Evolutionary conservation across 2,888 invertebrate species (phyloP).

Genomic region (Stenolophus ochropezus): DNA sequence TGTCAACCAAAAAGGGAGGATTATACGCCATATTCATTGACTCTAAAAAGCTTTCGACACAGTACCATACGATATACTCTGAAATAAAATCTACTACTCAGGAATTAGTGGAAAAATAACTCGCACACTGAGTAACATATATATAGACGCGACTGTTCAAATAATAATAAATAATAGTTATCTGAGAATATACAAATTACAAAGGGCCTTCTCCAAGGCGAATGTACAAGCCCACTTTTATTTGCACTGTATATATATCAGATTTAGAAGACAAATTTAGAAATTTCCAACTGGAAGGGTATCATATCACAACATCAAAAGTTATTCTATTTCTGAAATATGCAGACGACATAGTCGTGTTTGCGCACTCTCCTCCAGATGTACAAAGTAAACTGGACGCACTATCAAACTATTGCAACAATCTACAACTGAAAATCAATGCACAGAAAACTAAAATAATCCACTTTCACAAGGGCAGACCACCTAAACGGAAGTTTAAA

Average conservation of each 20-base stretch:
- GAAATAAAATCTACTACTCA: not conserved
- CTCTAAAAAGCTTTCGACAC: not conserved
- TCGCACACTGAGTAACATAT: not conserved
- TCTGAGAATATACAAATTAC: not conserved
- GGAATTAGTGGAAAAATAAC: not conserved
- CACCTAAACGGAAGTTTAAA: not conserved
- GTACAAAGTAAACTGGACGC: constrained; percentile 1
- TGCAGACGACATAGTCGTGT: constrained; percentile 5
- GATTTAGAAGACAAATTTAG: not conserved
- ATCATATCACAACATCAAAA: not conserved
- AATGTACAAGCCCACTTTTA: not conserved
- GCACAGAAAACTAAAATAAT: not conserved
- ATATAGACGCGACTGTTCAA: not conserved
- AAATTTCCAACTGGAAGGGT: not conserved
- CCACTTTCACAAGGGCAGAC: not conserved
- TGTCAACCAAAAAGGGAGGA: not conserved
- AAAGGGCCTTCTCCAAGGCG: too few species aligned
- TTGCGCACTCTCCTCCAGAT: not conserved
- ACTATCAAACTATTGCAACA: not conserved
- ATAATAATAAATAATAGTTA: not conserved
- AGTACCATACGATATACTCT: not conserved
- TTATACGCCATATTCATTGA: not conserved
- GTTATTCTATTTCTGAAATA: not conserved
- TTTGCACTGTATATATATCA: constrained; percentile 3
- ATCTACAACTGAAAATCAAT: not conserved